Evolutionary conservation across 2,113 vertebrate genomes (phyloP), one percentile per base, ranked within the genome.

Genomic region (Chlorodrepanis virens): DNA sequence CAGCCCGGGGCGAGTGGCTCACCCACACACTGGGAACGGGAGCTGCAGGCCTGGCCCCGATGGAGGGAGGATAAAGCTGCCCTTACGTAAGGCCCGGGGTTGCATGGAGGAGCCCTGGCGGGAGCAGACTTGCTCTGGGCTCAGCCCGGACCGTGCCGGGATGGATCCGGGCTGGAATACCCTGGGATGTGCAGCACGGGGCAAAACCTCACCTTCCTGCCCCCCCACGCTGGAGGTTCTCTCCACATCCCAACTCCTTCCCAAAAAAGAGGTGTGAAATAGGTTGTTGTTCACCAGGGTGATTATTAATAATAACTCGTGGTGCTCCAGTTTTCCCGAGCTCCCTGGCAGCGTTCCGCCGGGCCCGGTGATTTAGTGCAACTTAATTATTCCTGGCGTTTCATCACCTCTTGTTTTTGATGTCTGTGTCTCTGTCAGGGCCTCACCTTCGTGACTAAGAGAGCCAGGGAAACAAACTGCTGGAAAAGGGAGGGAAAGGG

Each of bases 331-430:
- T 97, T 97, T 97, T 93, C 75, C 76, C 50, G 9, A 89, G 93
- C 2, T 11, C 83, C 33, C 59, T 96, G 96, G 95, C 95, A 76
- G 67, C 2, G 44, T 75, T 94, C 96, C 89, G 89, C 78, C 20
- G 0, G 78, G 92, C 70, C 95, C 59, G 14, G 94, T 74, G 96
- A 97, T 96, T 96, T 95, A 95, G 78, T 60, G 93, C 93, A 90
- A 47, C 90, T 96, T 96, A 97, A 97, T 96, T 96, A 97, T 96
- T 93, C 82, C 87, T 0, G 4, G 91, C 27, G n/a, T 97, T 97
- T 97, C 96, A 86, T 96, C 96, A 97, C 95, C 92, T 88, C 96
- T 97, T 97, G 95, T 97, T 97, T 97, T 95, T 95, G 96, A 97
- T 96, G 96, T 90, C 93, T 93, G 75, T 95, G 95, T 91, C 93